Evolutionary conservation across 2,113 vertebrate species (phyloP).

Genomic region (Ailurus styani): DNA sequence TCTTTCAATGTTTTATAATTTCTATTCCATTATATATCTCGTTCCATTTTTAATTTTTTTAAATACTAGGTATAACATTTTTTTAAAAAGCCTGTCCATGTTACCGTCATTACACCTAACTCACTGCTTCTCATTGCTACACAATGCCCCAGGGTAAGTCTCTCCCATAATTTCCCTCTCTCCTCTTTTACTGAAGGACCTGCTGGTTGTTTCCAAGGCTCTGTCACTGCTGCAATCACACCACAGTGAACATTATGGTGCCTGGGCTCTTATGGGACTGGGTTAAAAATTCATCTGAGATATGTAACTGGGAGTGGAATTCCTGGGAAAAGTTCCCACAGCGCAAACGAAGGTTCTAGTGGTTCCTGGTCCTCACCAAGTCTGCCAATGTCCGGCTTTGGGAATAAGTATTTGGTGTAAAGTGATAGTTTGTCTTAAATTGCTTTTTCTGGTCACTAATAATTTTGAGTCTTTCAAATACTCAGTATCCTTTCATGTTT

Average conservation of each 20-base stretch:
- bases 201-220: background rate
- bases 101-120: background rate
- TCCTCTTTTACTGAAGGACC: background rate
- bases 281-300: background rate
- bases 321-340: background rate
- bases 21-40: background rate
- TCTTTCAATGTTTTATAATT: background rate
- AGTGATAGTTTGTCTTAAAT: background rate
- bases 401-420: background rate
- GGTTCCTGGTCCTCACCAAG: background rate
- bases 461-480: background rate
- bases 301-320: background rate
- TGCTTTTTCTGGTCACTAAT: background rate
- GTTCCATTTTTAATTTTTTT: background rate
- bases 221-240: background rate
- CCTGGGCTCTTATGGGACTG: background rate
- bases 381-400: background rate
- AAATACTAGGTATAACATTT: background rate
- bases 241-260: background rate
- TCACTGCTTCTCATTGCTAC: background rate
- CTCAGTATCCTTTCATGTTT: background rate
- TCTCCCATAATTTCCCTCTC: background rate
- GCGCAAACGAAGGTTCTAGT: rapidly evolving
- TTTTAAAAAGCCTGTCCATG: background rate
- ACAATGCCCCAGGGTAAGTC: background rate